These are phyloP conservation scores for Papilio aristodemus DNA, from an alignment of 1,140 invertebrate species.

Conservation along the genomic window DNA sequence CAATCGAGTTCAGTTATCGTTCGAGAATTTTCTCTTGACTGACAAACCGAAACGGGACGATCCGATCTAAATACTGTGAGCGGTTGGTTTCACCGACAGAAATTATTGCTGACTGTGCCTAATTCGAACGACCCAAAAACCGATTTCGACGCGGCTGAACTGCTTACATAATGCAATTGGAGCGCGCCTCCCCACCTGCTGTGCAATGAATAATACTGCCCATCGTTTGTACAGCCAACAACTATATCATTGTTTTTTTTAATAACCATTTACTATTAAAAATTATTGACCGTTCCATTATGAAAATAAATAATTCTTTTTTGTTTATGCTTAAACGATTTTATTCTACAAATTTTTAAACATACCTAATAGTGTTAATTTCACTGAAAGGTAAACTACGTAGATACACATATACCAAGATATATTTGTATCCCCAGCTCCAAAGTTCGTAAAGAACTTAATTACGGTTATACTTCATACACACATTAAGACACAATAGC, in stretches of 20 bases:
- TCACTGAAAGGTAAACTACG: no score
- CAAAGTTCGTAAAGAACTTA: background rate
- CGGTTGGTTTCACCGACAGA: slow-evolving; percentile 32
- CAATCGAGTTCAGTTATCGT: slow-evolving; percentile 21
- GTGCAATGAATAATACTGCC: slow-evolving; percentile 36
- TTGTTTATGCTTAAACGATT: no score
- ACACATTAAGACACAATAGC: background rate
- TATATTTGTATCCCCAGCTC: no score
- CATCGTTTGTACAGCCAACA: slow-evolving; percentile 8
- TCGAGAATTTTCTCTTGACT: slow-evolving; percentile 24
- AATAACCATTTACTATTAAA: background rate
- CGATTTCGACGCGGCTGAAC: slow-evolving; percentile 47
- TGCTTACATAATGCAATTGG: slow-evolving; percentile 67
- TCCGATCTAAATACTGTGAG: slow-evolving; percentile 17
- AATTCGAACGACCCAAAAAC: slow-evolving; percentile 67
- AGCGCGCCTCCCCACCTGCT: slow-evolving; percentile 57
- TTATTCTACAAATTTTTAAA: no score
- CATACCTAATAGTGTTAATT: no score
- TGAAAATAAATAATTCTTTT: background rate
- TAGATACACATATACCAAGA: no score
- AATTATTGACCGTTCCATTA: background rate
- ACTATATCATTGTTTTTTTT: background rate
- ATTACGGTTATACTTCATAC: background rate
- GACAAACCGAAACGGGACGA: slow-evolving; percentile 15
- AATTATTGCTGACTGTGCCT: slow-evolving; percentile 50